These are phyloP conservation scores for Hylaeus volcanicus DNA, from an alignment of 1,140 invertebrate species.

Conservation along the genomic window DNA sequence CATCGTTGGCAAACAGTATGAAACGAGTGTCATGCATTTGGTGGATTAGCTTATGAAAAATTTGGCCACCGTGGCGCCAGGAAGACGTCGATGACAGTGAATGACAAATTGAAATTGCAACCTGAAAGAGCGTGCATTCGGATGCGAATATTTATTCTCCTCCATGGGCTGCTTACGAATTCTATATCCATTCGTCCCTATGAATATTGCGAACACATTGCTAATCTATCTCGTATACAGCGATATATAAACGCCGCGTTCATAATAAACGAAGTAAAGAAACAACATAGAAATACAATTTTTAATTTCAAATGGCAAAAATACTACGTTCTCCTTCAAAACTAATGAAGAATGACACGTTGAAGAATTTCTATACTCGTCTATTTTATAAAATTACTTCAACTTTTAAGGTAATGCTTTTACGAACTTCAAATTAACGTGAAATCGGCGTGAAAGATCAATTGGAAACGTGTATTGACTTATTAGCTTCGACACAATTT, in stretches of 20 bases:
- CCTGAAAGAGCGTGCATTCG: not conserved
- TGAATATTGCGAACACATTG: not conserved
- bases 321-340: too few species aligned
- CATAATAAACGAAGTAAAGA: not conserved
- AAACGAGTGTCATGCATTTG: conserved; percentile 15
- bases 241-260: not conserved
- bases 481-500: too few species aligned
- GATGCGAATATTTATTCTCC: conserved; percentile 19
- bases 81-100: conserved; percentile 35
- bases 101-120: conserved; percentile 42
- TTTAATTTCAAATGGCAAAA: too few species aligned
- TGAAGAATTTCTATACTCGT: too few species aligned
- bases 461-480: too few species aligned
- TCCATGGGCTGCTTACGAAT: conserved; percentile 13
- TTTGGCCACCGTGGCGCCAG: conserved; percentile 3
- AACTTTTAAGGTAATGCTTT: too few species aligned
- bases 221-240: not conserved
- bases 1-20: not conserved
- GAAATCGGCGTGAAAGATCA: too few species aligned
- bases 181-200: conserved; percentile 17
- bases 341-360: too few species aligned
- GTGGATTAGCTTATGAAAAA: conserved; percentile 39
- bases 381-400: too few species aligned
- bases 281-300: too few species aligned
- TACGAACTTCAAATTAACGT: too few species aligned